These are phyloP conservation scores for Venustoraphidia nigricollis DNA, from an alignment of 2,888 invertebrate species.

Conservation along the genomic window DNA sequence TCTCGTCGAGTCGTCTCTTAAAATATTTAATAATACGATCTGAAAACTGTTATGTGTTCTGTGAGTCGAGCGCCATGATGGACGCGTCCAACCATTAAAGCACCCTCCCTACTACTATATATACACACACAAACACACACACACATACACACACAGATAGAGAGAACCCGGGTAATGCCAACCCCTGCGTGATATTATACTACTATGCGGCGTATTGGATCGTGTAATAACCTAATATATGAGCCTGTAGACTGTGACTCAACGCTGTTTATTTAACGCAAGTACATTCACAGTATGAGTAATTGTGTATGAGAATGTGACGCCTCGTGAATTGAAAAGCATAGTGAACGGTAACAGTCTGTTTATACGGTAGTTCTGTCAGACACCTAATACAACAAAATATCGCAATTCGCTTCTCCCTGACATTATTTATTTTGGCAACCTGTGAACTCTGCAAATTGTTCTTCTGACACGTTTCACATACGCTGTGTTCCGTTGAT, in stretches of 20 bases:
- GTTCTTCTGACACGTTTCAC: background rate
- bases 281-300: too few relatives aligned
- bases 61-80: background rate
- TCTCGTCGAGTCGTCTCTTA: too few relatives aligned
- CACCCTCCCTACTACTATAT: background rate
- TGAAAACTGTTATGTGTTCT: background rate
- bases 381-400: slow-evolving; percentile 3
- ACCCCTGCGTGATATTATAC: slow-evolving; percentile 22
- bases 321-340: background rate
- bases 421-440: background rate
- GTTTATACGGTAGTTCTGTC: background rate
- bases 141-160: background rate
- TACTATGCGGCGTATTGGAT: slow-evolving; percentile 21
- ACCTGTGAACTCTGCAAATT: background rate
- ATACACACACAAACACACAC: background rate
- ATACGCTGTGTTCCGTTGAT: too few relatives aligned
- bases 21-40: too few relatives aligned
- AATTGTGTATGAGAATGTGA: background rate
- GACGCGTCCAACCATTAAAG: background rate
- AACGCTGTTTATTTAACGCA: too few relatives aligned
- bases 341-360: too few relatives aligned
- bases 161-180: background rate
- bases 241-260: slow-evolving; percentile 4
- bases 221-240: slow-evolving; percentile 20
- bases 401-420: background rate